Evolutionary conservation across 2,888 invertebrate species (phyloP), one percentile per base, ranked within the genome.

Genomic region (Ptilodon capucinus): DNA sequence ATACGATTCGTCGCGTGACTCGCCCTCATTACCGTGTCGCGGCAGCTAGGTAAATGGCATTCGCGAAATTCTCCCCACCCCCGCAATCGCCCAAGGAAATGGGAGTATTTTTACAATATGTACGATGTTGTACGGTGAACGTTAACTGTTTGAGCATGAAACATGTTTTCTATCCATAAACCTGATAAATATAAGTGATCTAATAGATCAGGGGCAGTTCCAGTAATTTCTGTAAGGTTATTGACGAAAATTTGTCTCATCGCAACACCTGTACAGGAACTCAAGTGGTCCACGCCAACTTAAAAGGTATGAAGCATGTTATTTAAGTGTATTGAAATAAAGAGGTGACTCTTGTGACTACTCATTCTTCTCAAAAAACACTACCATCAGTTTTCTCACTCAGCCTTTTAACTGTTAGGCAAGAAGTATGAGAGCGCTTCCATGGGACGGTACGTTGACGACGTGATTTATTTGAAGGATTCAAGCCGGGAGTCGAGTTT

Each of bases 391-490:
- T 7, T 7, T 11, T 36, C n/a, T 36, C 6, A 18, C 18, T 18
- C 18, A 36, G 8, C 34, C 36, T 18, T 9, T 8, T 6, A n/a
- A n/a, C 18, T 18, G 39, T 44, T 41, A 42, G 46, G 50, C 19
- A 39, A 50, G 45, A 47, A 50, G 48, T 58, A 54, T 58, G 59
- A 52, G 51, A 46, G 34, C 30, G 48, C 50, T 59, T 54, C 51
- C 51, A 61, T 42, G 40, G 44, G 18, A 38, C 19, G 19, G 19
- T 3, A 19, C 6, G 19, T 38, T 38, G 23, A 18, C 47, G 18
- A 39, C 50, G 46, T 64, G 62, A 62, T 62, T 65, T 65, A 59
- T 65, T 52, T 56, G 48, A 48, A 56, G 32, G 39, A 65, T 65
- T 52, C 36, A 32, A 32, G 35, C 50, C 39, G 47, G 50, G 40